Evolutionary conservation across 2,113 vertebrate genomes (phyloP), one percentile per base, ranked within the genome.

Genomic region (Apodemus sylvaticus): DNA sequence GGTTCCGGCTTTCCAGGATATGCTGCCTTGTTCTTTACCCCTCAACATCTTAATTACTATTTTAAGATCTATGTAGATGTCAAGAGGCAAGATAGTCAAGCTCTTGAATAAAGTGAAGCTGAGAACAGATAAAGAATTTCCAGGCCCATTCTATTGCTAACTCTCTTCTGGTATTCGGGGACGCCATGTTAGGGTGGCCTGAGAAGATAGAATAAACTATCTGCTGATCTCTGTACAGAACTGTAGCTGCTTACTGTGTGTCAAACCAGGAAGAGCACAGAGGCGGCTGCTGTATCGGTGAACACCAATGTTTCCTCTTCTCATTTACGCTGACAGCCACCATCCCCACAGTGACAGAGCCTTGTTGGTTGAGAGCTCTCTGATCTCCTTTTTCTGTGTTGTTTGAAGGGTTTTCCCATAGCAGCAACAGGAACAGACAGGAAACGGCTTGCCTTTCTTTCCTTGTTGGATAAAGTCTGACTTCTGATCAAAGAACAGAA

Each of bases 371-470:
- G 29, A 62, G 95, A 83, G 45, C 70, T 51, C 17, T 62, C n/a
- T 60, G 51, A 51, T 82, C 64, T 17, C 42, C 55, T n/a, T 76
- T 70, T 76, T 70, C 19, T 62, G 3, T 10, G 71, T 0, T 53
- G 58, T 20, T 17, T 42, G 70, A 94, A 94, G 89, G 2, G 71
- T 20, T 90, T 97, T 95, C 86, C 90, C 53, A 48, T 42, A 95
- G 39, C 48, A 53, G 58, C 86, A 87, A 94, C 66, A 20, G 90
- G 45, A 91, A 79, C 77, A 94, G 62, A 74, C n/a, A 42, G 26
- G 10, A 76, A 93, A 74, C 22, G 70, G 90, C 58, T 66, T 76
- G 66, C 91, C 86, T 90, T 96, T 53, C 88, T 94, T n/a, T 96
- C 22, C 66, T 86, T 78, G 86, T 86, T 95, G 96, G 87, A 45